Conservation (phyloP, 1,140 invertebrate species). For the Eurosta solidaginis region DNA sequence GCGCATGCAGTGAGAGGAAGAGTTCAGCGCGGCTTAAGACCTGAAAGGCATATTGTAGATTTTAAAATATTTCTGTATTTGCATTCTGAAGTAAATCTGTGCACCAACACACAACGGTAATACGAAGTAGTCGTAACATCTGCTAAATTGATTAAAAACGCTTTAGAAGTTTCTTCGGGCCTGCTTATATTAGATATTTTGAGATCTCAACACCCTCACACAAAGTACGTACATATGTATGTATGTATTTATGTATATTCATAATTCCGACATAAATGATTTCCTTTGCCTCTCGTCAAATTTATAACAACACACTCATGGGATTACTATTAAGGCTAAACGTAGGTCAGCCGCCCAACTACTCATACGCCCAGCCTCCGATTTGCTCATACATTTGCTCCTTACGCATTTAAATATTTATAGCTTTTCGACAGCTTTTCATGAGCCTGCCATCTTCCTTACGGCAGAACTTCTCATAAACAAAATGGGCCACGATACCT, state of each 20-base stretch:
- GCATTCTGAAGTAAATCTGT: not conserved
- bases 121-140: no score
- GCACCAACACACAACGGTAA: not conserved
- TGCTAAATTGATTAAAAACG: not conserved
- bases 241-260: not conserved
- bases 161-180: not conserved
- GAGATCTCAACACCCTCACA: not conserved
- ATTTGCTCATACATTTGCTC: not conserved
- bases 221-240: not conserved
- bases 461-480: not conserved
- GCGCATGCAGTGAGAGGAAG: not conserved
- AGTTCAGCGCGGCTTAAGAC: not conserved
- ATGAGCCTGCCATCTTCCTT: not conserved
- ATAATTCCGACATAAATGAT: not conserved
- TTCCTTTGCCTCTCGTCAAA: not conserved
- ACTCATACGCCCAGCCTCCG: not conserved
- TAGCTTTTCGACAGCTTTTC: not conserved
- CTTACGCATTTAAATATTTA: not conserved
- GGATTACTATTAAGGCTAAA: not conserved
- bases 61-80: not conserved
- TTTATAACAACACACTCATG: constrained; percentile 9
- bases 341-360: not conserved
- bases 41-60: not conserved
- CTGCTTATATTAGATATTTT: not conserved
- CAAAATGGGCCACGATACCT: not conserved